Evolutionary conservation across 1,140 invertebrate species (phyloP).

Genomic region (Brachionus plicatilis): DNA sequence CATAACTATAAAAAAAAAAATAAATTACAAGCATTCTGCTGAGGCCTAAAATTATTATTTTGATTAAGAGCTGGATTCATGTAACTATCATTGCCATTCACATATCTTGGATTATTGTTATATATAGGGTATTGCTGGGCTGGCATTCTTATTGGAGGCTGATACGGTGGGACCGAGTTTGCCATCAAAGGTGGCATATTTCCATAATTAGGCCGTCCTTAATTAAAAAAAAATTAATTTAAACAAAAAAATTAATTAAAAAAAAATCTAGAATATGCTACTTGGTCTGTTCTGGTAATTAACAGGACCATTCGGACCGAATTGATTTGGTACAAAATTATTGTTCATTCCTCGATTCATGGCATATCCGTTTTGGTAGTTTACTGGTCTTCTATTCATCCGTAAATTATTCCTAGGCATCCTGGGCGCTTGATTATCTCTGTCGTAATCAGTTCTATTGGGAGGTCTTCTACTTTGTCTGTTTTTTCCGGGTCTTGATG

Average conservation of each 20-base stretch:
- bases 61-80: neutral
- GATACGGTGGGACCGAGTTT: neutral
- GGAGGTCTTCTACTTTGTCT: neutral
- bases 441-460: neutral
- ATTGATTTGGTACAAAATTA: constrained; percentile 12
- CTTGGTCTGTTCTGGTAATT: constrained; percentile 24
- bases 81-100: neutral
- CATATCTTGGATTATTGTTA: neutral
- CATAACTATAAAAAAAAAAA: neutral
- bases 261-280: neutral
- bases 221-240: neutral
- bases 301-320: neutral
- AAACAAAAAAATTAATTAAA: neutral
- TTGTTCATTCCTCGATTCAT: neutral
- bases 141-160: neutral
- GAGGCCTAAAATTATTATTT: neutral
- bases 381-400: neutral
- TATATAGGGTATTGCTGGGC: neutral
- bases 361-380: neutral
- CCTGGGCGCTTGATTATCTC: neutral
- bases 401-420: neutral
- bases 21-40: neutral
- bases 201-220: neutral
- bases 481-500: neutral
- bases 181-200: constrained; percentile 10